phyloP scores from a whole-genome alignment of 2,113 vertebrate genomes.

The Alligator mississippiensis region DNA sequence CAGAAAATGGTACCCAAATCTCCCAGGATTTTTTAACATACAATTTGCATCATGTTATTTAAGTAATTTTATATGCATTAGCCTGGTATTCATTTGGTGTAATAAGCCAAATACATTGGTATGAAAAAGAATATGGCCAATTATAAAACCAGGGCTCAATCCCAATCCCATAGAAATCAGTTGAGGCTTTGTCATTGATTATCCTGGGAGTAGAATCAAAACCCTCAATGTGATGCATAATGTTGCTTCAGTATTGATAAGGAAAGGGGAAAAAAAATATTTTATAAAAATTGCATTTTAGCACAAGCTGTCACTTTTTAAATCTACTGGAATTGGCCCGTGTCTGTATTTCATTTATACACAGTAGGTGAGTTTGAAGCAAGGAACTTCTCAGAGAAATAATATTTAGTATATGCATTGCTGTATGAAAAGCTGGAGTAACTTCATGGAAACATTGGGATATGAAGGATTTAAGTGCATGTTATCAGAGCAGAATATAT shows the following conservation, averaged over 20 bases:
- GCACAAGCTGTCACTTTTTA: background rate
- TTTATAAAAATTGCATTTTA: background rate
- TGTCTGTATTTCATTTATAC: background rate
- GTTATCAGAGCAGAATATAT: background rate
- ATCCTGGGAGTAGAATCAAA: background rate
- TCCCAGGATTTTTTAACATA: background rate
- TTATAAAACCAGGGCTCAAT: background rate
- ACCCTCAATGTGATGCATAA: background rate
- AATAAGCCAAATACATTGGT: background rate
- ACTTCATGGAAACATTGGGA: background rate
- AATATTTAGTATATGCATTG: background rate
- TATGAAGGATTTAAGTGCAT: background rate
- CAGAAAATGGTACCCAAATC: background rate
- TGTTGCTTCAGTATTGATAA: background rate
- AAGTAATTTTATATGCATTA: background rate
- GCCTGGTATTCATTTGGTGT: background rate
- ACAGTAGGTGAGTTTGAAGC: background rate
- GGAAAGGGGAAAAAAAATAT: fast-evolving
- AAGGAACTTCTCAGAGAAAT: background rate
- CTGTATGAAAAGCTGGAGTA: background rate
- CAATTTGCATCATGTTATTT: background rate
- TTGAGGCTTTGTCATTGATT: fast-evolving
- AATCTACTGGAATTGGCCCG: background rate
- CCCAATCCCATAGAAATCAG: background rate
- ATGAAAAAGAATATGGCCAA: background rate